A percentile compares a stretch with the other conserved stretches of the same genome.
Conservation (phyloP, 2,113 vertebrate genomes). For the Saguinus midas region DNA sequence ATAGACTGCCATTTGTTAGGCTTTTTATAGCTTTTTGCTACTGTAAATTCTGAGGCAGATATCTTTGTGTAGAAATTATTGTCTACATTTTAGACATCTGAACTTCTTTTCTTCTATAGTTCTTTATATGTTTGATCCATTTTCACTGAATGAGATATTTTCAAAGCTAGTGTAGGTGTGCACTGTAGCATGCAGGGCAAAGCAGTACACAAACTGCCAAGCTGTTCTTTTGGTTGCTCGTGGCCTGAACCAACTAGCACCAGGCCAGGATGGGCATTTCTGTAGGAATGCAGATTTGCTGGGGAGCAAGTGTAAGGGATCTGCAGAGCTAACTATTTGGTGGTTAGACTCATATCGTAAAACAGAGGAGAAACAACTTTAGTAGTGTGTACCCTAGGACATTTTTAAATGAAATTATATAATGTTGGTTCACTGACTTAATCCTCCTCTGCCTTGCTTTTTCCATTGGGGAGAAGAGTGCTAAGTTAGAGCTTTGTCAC, state of each 20-base stretch:
- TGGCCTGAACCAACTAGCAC: background rate
- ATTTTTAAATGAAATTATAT: background rate
- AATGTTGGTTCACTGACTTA: background rate
- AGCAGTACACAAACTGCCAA: background rate
- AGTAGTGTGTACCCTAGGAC: background rate
- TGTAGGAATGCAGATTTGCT: background rate
- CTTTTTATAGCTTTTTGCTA: background rate
- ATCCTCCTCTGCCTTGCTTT: background rate
- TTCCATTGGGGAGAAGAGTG: background rate
- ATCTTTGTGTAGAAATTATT: background rate
- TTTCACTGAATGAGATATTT: background rate
- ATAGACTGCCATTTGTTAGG: background rate
- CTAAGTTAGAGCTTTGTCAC: background rate
- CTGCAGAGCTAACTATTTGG: background rate
- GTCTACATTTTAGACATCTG: background rate
- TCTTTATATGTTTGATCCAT: background rate
- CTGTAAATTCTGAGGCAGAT: background rate
- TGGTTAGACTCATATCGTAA: background rate
- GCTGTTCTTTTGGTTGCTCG: background rate
- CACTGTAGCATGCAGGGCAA: background rate
- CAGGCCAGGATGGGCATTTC: background rate
- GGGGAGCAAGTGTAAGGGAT: background rate
- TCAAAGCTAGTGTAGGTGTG: background rate
- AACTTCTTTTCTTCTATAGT: background rate
- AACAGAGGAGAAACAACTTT: slow-evolving; percentile 30